Evolutionary conservation across 2,888 invertebrate species (phyloP).

Genomic region (Eubasilissa splendida): DNA sequence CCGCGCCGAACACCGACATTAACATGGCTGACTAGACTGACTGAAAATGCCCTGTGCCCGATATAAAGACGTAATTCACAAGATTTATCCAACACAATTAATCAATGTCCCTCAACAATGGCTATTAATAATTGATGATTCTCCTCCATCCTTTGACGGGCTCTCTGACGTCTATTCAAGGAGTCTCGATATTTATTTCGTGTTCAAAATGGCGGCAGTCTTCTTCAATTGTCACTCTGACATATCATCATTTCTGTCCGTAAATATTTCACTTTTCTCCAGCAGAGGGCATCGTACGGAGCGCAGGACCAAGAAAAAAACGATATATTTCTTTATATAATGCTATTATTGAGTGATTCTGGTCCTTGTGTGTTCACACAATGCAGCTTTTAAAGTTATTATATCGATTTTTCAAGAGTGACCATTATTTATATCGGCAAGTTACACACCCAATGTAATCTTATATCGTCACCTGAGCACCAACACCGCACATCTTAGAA

Average conservation of each 20-base stretch:
- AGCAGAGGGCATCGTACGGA: slow-evolving; percentile 3
- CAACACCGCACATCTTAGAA: no score
- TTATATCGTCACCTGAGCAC: no score
- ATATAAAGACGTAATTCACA: slow-evolving; percentile 51
- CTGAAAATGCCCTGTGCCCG: neutral
- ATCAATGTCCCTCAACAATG: slow-evolving; percentile 53
- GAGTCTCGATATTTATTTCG: neutral
- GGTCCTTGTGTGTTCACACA: slow-evolving; percentile 28
- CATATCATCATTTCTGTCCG: slow-evolving; percentile 29
- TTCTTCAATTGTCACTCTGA: slow-evolving; percentile 32
- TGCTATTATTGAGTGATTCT: slow-evolving; percentile 35
- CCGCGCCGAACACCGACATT: no score
- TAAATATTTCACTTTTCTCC: slow-evolving; percentile 14
- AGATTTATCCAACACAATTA: slow-evolving; percentile 50
- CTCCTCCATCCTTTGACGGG: slow-evolving; percentile 49
- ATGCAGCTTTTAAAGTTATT: slow-evolving; percentile 23
- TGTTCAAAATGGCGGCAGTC: slow-evolving; percentile 22
- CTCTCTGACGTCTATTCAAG: neutral
- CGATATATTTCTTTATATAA: slow-evolving; percentile 3
- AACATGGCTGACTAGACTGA: no score
- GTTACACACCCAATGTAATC: no score
- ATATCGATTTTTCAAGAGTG: slow-evolving; percentile 16
- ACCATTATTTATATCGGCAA: neutral
- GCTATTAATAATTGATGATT: slow-evolving; percentile 56
- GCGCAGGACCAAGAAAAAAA: slow-evolving; percentile 20